Conservation (phyloP, 2,113 vertebrate genomes). For the Sus scrofa region DNA sequence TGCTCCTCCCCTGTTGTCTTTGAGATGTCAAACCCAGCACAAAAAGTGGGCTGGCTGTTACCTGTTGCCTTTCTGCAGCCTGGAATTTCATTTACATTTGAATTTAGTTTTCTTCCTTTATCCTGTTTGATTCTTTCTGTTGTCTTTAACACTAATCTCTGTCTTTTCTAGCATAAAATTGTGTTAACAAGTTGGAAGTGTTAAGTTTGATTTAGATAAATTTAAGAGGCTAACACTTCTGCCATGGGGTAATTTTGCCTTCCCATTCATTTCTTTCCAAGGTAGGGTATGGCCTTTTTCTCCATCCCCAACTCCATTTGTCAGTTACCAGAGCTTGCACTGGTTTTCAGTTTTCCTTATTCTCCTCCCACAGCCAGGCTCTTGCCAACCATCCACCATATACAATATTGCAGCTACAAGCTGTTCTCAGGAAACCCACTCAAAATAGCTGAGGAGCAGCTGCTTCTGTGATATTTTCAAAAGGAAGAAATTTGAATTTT, state of each 20-base stretch:
- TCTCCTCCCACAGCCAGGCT: slow-evolving; percentile 57
- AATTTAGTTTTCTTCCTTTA: not conserved
- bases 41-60: too few relatives aligned
- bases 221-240: not conserved
- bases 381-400: slow-evolving; percentile 72
- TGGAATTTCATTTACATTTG: not conserved
- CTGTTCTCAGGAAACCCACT: slow-evolving; percentile 81
- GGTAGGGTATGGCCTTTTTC: not conserved
- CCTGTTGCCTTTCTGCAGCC: too few relatives aligned
- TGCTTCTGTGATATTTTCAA: slow-evolving; percentile 83
- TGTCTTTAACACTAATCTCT: not conserved
- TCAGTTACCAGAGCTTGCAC: not conserved
- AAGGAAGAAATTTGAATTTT: slow-evolving; percentile 75
- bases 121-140: not conserved
- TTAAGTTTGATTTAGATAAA: not conserved
- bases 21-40: accelerated
- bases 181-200: not conserved
- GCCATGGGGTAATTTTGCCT: not conserved
- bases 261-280: not conserved
- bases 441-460: slow-evolving; percentile 81
- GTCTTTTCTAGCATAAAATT: not conserved
- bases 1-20: accelerated
- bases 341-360: slow-evolving; percentile 49
- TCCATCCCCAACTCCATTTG: not conserved
- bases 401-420: slow-evolving; percentile 77